Base-by-base conservation (phyloP, 1,140 invertebrate species). In the Zaprionus lachaisei region DNA sequence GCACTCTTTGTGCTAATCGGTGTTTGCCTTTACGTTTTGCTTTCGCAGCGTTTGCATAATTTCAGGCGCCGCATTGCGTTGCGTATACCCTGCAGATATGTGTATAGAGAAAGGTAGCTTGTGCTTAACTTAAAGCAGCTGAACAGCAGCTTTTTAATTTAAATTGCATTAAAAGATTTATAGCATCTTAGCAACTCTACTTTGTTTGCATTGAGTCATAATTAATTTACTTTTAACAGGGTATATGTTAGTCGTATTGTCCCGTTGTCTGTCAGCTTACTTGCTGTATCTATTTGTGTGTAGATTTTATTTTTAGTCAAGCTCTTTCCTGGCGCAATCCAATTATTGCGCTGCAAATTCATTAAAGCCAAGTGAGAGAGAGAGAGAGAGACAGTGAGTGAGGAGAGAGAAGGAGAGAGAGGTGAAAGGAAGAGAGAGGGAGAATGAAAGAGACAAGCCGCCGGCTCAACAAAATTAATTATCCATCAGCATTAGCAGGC, bases 41-140 rank as follows among this genome's bases (percentile, higher is more conserved):
- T 81, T 86, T 89, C 73, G 80, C 83, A 72, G 41, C 65, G 84
- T 89, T 89, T 87, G 84, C 84, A 89, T 89, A 87, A 81, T 79
- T 55, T 58, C 56, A 69, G 44, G 37, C 54, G 61, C 17, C 55
- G 55, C 44, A 20, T 28, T 5, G 22, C 44, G 20, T 22, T 28
- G 2, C 17, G 1, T 12, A 66, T 77, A 66, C 63, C 69, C 74
- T 77, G 54, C 20, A 63, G 5, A 38, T 9, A 2, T 4, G 12
- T 4, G 28, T 5, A 26, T 4, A 2, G 2, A 2, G 28, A 31
- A 14, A 12, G 28, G n/a, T 28, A 17, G 41, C 38, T n/a, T 24
- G 11, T 28, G 20, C 20, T 54, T 58, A 9, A 11, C 1, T 9
- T 34, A 0, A 9, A 34, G 9, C 9, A 34, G 9, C 3, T 11